These are phyloP conservation scores for Threskiornis aethiopicus DNA, from an alignment of 2,797 vertebrate species.

Conservation along the genomic window DNA sequence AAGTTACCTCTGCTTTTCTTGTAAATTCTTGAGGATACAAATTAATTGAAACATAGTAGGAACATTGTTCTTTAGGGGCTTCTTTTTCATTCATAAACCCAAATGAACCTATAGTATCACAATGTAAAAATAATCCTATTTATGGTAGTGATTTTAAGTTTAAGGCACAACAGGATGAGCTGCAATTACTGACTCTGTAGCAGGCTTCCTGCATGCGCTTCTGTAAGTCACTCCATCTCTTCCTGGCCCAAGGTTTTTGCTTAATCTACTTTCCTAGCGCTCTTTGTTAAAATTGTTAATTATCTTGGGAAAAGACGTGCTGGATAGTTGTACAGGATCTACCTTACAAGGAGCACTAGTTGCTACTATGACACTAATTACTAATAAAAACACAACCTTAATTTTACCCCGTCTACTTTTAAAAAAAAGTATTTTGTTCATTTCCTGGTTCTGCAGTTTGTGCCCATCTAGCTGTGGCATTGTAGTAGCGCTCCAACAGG, in stretches of 20 bases:
- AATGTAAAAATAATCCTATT: neutral
- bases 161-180: neutral
- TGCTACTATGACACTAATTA: neutral
- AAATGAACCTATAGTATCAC: neutral
- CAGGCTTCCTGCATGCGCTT: neutral
- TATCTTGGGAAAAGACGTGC: neutral
- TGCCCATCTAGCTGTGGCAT: neutral
- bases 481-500: neutral
- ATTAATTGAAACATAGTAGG: neutral
- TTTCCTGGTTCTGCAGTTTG: slow-evolving; percentile 34
- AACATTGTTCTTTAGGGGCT: neutral
- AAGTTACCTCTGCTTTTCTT: neutral
- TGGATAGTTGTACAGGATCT: neutral
- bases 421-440: neutral
- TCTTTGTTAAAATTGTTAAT: neutral
- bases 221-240: neutral
- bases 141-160: neutral
- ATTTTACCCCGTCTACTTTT: slow-evolving; percentile 1
- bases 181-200: neutral
- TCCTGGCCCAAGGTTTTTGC: neutral
- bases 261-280: neutral
- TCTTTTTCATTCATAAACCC: neutral
- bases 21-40: neutral
- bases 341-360: neutral
- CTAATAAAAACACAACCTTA: slow-evolving; percentile 15